Conservation (phyloP, 2,888 invertebrate genomes). For the Drosophila flavopinicola region DNA sequence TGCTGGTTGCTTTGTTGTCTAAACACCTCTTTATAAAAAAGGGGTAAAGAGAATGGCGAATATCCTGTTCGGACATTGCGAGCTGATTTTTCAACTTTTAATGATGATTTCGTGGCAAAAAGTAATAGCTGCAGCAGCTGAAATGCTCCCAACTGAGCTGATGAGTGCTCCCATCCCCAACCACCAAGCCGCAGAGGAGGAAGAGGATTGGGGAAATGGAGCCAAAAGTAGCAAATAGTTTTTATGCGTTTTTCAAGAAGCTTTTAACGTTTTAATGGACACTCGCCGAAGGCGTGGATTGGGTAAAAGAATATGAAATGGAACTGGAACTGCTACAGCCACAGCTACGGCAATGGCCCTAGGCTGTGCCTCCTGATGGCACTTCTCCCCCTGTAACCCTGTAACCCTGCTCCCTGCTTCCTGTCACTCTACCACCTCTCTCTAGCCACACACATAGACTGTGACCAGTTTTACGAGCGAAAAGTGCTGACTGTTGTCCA, state of each 20-base stretch:
- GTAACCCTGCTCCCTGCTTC: no score
- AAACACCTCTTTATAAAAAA: slow-evolving; percentile 12
- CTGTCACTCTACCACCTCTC: no score
- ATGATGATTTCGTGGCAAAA: slow-evolving; percentile 60
- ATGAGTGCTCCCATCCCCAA: background rate
- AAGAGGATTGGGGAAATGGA: no score
- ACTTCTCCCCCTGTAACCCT: no score
- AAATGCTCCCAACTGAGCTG: background rate
- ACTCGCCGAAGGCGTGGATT: slow-evolving; percentile 33
- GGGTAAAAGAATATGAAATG: slow-evolving; percentile 3
- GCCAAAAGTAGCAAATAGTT: slow-evolving; percentile 52
- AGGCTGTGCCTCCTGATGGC: slow-evolving; percentile 15
- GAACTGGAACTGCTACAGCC: slow-evolving; percentile 14
- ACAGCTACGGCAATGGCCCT: slow-evolving; percentile 1
- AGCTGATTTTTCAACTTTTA: slow-evolving; percentile 75
- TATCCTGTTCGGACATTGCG: slow-evolving; percentile 53
- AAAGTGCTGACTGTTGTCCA: slow-evolving; percentile 76
- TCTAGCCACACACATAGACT: background rate
- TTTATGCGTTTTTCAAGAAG: slow-evolving; percentile 77
- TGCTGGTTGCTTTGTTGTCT: background rate
- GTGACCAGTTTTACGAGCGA: slow-evolving; percentile 65
- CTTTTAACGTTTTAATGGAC: slow-evolving; percentile 79
- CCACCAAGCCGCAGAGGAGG: background rate
- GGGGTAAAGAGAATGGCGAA: slow-evolving; percentile 7
- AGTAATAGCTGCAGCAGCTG: slow-evolving; percentile 37